Evolutionary conservation across 2,797 vertebrate species (phyloP).

Genomic region (Diplodus puntazzo): DNA sequence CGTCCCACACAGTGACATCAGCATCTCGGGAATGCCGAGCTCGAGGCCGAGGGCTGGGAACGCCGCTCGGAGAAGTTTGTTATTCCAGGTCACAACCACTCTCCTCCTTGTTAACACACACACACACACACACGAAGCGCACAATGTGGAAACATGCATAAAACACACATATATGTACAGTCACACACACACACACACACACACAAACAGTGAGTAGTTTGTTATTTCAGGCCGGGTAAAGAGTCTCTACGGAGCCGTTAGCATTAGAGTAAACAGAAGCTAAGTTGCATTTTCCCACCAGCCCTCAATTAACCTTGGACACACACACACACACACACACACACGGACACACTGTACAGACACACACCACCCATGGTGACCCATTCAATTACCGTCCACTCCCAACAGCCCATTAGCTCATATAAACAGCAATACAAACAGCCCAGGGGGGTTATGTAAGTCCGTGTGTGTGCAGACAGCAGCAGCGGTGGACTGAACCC

Average conservation of each 20-base stretch:
- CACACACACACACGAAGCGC: conserved; percentile 1
- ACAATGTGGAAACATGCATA: conserved; percentile 22
- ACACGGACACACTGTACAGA: conserved; percentile 43
- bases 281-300: conserved; percentile 84
- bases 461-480: conserved; percentile 25
- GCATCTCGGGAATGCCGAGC: conserved; percentile 77
- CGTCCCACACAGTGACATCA: conserved; percentile 76
- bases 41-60: conserved; percentile 72
- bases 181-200: conserved; percentile 26
- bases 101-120: conserved; percentile 39
- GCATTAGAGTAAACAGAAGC: conserved; percentile 80
- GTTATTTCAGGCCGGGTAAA: conserved; percentile 80
- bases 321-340: conserved; percentile 43
- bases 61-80: conserved; percentile 71
- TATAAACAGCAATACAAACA: conserved; percentile 83
- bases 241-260: conserved; percentile 83
- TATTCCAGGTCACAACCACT: conserved; percentile 76
- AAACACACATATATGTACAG: conserved; percentile 30
- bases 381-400: conserved; percentile 66
- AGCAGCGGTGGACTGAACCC: conserved; percentile 23
- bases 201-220: conserved; percentile 65
- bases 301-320: conserved; percentile 76
- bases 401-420: conserved; percentile 80
- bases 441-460: conserved; percentile 59
- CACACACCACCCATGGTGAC: conserved; percentile 61